Evolutionary conservation across 2,797 vertebrate genomes (phyloP), one percentile per base, ranked within the genome.

Genomic region (Hypotaenidia okinawae): DNA sequence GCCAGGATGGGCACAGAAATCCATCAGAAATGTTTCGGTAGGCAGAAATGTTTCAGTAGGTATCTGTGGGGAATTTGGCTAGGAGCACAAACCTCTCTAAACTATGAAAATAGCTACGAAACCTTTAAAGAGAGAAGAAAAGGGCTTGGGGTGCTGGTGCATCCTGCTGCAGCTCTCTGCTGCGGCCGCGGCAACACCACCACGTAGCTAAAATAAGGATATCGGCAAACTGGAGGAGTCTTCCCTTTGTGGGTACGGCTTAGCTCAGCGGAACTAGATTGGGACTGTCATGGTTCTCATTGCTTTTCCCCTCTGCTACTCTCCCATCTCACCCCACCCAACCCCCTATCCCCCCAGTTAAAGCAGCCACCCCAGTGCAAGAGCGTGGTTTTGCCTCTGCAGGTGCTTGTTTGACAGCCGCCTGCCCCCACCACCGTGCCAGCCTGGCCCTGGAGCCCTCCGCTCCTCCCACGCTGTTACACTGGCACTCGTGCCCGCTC

Each of bases 221-320:
- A 9, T 5, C 16, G 45, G 49, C 28, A 52, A 70, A 57, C 5
- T 1, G 1, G 4, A 30, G 16, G 43, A 69, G 17, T 18, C 41
- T 41, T 58, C 23, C 49, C 4, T 1, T 0, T 21, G 27, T 2
- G 35, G 17, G 3, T 18, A 5, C 1, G 17, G 55, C 45, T 66
- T 24, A 14, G 57, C 59, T 89, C 39, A 41, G 49, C 5, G 0
- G 35, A 87, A 37, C 9, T 8, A 30, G 32, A 22, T 35, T 68
- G 47, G 16, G 23, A 27, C 51, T 59, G 43, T 25, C 2, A 0
- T 1, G 15, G 17, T 55, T 62, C 63, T 6, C 9, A 13, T 22
- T 0, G 0, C 11, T 6, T 21, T 58, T 61, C 6, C 28, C 9
- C 12, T 14, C 13, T 9, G 35, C 18, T 30, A 0, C 11, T 18